These are phyloP conservation scores for Helobdella robusta DNA, from an alignment of 2,888 invertebrate species.

Conservation along the genomic window DNA sequence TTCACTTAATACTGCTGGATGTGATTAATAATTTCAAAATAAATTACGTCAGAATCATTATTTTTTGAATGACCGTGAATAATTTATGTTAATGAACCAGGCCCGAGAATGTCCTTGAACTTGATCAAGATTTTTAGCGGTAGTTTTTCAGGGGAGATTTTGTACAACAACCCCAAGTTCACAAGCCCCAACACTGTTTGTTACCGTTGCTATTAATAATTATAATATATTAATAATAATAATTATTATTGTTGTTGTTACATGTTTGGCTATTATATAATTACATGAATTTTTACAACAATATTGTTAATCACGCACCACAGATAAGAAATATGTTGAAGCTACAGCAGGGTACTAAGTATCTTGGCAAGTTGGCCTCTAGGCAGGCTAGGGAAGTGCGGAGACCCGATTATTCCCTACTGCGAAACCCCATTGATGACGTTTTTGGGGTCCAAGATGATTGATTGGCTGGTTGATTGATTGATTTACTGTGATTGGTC, in stretches of 20 bases:
- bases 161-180: slow-evolving; percentile 88
- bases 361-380: slow-evolving; percentile 68
- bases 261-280: neutral
- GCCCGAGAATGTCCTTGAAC: slow-evolving; percentile 59
- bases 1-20: too few relatives aligned
- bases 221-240: neutral
- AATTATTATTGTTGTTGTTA: neutral
- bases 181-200: slow-evolving; percentile 72
- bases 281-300: neutral
- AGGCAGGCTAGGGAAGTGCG: slow-evolving; percentile 66
- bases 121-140: slow-evolving; percentile 85
- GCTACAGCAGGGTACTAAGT: slow-evolving; percentile 64
- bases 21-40: too few relatives aligned
- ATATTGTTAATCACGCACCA: slow-evolving; percentile 29
- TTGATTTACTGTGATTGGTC: too few relatives aligned
- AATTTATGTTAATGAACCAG: too few relatives aligned
- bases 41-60: too few relatives aligned
- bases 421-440: too few relatives aligned
- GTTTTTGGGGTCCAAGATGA: too few relatives aligned
- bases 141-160: slow-evolving; percentile 79
- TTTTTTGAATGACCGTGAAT: too few relatives aligned
- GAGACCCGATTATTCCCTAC: slow-evolving; percentile 14
- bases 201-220: neutral
- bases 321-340: slow-evolving; percentile 64
- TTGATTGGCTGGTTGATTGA: too few relatives aligned